These are phyloP conservation scores for Argyrosomus regius DNA, from an alignment of 2,797 vertebrate genomes.

Conservation along the genomic window DNA sequence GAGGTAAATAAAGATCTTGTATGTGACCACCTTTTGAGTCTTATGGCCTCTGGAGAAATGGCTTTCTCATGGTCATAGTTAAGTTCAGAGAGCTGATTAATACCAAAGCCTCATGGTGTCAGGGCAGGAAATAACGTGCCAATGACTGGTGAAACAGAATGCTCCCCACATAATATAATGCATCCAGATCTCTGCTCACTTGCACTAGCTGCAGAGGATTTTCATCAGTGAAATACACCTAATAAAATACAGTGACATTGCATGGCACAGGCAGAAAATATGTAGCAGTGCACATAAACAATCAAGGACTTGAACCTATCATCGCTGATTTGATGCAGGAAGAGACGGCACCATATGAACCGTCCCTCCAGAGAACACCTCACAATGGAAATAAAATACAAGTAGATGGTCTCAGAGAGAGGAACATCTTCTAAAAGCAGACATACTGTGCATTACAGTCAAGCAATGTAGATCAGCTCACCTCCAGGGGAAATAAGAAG, in stretches of 20 bases:
- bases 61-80: not conserved
- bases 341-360: slow-evolving; percentile 24
- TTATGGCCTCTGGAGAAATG: not conserved
- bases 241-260: slow-evolving; percentile 26
- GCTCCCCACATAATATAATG: slow-evolving; percentile 24
- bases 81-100: slow-evolving; percentile 21
- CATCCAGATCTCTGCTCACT: slow-evolving; percentile 6
- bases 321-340: slow-evolving; percentile 28
- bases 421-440: slow-evolving; percentile 5
- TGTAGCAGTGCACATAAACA: slow-evolving; percentile 16
- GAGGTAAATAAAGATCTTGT: not conserved
- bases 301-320: slow-evolving; percentile 6
- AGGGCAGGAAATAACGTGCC: slow-evolving; percentile 27
- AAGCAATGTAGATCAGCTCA: slow-evolving; percentile 22
- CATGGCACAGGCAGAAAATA: not conserved
- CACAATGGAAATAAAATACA: not conserved
- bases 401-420: slow-evolving; percentile 19
- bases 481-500: slow-evolving; percentile 31
- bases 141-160: slow-evolving; percentile 19
- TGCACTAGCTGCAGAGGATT: slow-evolving; percentile 17
- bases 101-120: slow-evolving; percentile 1
- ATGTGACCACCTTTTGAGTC: not conserved
- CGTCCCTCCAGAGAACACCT: slow-evolving; percentile 17
- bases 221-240: slow-evolving; percentile 30
- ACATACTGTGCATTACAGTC: not conserved